Evolutionary conservation across 2,888 invertebrate genomes (phyloP).

Genomic region (Crioceris asparagi): DNA sequence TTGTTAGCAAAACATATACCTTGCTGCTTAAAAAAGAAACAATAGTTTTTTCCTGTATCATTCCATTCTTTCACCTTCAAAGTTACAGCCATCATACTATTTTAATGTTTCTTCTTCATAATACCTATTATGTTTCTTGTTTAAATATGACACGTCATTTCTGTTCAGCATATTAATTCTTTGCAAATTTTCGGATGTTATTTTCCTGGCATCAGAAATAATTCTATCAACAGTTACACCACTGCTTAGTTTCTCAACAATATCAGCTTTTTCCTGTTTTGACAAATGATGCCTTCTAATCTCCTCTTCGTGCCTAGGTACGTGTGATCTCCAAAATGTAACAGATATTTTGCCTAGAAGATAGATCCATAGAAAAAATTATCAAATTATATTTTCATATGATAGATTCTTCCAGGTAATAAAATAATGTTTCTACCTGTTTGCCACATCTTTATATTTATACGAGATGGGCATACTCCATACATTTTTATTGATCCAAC

Average conservation of each 20-base stretch:
- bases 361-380: too few species aligned
- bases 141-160: conserved; percentile 5
- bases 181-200: too few species aligned
- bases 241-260: conserved; percentile 19
- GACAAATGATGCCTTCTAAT: too few species aligned
- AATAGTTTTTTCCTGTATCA: conserved; percentile 1
- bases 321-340: too few species aligned
- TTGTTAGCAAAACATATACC: not conserved
- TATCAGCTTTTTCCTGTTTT: conserved; percentile 10
- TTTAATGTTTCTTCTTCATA: conserved; percentile 6
- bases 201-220: conserved; percentile 5
- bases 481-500: not conserved
- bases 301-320: conserved; percentile 10
- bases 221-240: conserved; percentile 9
- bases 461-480: not conserved
- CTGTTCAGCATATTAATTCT: conserved; percentile 6
- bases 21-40: conserved; percentile 8
- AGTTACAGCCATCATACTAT: conserved; percentile 7
- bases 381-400: not conserved
- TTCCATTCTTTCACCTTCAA: conserved; percentile 8
- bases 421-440: not conserved
- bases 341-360: conserved; percentile 11
- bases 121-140: conserved; percentile 7
- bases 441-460: not conserved
- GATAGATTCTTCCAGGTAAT: not conserved